Base-by-base conservation (phyloP, 2,888 invertebrate species). In the Didymodactylos carnosus region DNA sequence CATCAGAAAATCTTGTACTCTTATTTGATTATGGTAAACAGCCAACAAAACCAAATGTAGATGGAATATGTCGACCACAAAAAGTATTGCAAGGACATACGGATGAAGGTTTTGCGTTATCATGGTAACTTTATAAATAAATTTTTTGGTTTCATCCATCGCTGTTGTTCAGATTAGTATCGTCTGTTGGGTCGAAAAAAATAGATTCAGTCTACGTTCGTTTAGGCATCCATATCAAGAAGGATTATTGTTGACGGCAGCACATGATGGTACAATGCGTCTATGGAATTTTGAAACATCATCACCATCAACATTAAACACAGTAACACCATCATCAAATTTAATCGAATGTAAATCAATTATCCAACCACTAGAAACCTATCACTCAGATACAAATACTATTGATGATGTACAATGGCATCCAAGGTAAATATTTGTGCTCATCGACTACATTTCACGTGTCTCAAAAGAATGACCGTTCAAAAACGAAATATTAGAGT, bases 81-180 rank as follows among this genome's bases (percentile, higher is more conserved):
- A 29, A 72, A n/a, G 27, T 71, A n/a, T 43, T 75, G 27, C 75
- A 40, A 39, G 75, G 75, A 40, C 75, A 75, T 29, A 69, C 62
- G 3, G 73, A 73, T 39, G 75, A 75, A 46, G 75, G 75, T n/a
- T 75, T 51, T 69, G 72, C 51, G 23, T n/a, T 75, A 39, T 73
- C 72, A 16, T 75, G 75, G 75, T 41, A 72, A 27, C 40, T 40
- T 10, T 29, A 27, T 19, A 39, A 39, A 27, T n/a, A n/a, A n/a
- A n/a, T n/a, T n/a, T n/a, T n/a, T n/a, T n/a, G n/a, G n/a, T n/a
- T n/a, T n/a, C n/a, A n/a, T n/a, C n/a, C n/a, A n/a, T n/a, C n/a
- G n/a, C n/a, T n/a, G n/a, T n/a, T n/a, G n/a, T n/a, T n/a, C n/a
- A n/a, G n/a, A n/a, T n/a, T n/a, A n/a, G n/a, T n/a, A n/a, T n/a